Conservation (phyloP, 2,797 vertebrate species). For the Rhabdophis nuchalis region DNA sequence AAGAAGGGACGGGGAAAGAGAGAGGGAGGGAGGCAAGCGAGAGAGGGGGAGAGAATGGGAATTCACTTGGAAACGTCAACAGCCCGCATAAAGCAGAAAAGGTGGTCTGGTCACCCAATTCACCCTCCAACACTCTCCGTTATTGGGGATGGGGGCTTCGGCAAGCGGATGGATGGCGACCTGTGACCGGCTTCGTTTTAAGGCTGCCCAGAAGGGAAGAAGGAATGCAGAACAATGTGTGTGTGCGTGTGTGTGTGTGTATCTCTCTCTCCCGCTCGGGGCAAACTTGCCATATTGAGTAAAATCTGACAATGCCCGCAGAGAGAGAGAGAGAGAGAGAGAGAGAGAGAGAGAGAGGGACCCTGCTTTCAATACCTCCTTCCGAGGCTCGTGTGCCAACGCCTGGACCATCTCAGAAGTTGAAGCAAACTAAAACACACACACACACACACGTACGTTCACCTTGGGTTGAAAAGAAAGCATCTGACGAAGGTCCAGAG, state of each 20-base stretch:
- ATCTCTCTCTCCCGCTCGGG: conserved; percentile 34
- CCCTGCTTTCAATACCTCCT: conserved; percentile 38
- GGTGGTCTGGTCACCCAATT: too few relatives aligned
- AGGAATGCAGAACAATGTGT: too few relatives aligned
- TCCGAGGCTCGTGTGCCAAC: conserved; percentile 81
- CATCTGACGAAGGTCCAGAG: conserved; percentile 69
- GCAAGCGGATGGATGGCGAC: background rate
- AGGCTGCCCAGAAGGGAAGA: conserved; percentile 28
- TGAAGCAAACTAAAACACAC: conserved; percentile 77
- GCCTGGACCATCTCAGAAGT: conserved; percentile 96
- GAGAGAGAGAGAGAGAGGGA: too few relatives aligned
- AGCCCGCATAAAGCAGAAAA: background rate
- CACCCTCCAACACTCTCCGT: too few relatives aligned
- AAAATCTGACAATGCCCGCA: conserved; percentile 82
- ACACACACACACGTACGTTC: background rate
- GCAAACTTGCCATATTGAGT: conserved; percentile 98
- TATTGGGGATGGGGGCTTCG: background rate
- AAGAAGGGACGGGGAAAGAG: too few relatives aligned
- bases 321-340: conserved; percentile 28
- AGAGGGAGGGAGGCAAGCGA: background rate
- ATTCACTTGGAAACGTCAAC: too few relatives aligned
- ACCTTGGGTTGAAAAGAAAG: conserved; percentile 75
- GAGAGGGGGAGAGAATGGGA: background rate
- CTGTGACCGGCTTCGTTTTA: conserved; percentile 7
- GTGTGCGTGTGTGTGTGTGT: too few relatives aligned